A percentile compares a stretch with the other conserved stretches of the same genome.
These are phyloP conservation scores for Lerista edwardsae DNA, from an alignment of 2,797 vertebrate species.

Conservation along the genomic window DNA sequence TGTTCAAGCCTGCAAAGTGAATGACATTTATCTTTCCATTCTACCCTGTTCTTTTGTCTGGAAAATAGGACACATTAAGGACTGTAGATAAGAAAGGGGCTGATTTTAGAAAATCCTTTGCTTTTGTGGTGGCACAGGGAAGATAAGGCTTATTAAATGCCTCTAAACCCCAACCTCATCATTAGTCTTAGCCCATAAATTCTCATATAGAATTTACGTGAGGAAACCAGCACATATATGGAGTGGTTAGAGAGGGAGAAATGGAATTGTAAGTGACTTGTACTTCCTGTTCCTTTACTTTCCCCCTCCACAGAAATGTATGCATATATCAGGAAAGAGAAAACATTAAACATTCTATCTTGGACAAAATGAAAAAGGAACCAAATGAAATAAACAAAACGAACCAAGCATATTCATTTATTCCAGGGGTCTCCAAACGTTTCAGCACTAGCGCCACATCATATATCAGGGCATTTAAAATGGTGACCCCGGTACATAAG, in stretches of 20 bases:
- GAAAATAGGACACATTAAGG: conserved; percentile 43
- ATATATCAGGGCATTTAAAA: too few species aligned
- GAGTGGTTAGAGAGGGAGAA: not conserved
- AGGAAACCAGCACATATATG: not conserved
- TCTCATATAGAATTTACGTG: not conserved
- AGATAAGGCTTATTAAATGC: conserved; percentile 31
- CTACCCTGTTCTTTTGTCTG: conserved; percentile 11
- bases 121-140: conserved; percentile 21
- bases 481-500: too few species aligned
- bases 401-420: not conserved
- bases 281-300: not conserved
- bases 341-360: not conserved
- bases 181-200: conserved; percentile 18
- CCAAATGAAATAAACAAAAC: too few species aligned
- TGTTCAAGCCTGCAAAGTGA: conserved; percentile 3
- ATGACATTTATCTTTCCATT: conserved; percentile 15
- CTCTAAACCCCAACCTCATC: conserved; percentile 4
- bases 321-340: not conserved
- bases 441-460: too few species aligned
- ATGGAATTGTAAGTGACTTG: not conserved
- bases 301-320: not conserved
- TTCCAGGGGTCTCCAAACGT: too few species aligned
- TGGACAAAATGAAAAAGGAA: not conserved
- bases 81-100: not conserved
- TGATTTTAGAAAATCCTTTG: conserved; percentile 13